Evolutionary conservation across 2,797 vertebrate species (phyloP), one percentile per base, ranked within the genome.

Genomic region (Forpus xanthops): DNA sequence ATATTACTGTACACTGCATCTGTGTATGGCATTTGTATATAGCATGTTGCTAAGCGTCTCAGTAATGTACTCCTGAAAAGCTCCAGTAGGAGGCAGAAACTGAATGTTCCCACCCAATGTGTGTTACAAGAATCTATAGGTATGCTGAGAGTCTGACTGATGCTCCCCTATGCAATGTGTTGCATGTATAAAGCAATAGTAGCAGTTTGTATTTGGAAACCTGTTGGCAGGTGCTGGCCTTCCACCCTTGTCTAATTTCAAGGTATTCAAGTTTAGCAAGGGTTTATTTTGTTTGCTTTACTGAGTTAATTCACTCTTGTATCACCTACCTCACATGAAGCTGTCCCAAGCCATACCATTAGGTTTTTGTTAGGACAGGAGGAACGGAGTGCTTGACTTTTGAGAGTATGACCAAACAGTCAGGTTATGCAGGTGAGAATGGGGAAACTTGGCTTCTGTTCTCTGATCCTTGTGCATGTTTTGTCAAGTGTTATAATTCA

Each of bases 131-230:
- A 52, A n/a, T 52, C 2, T 30, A 0, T 7, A 35, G 30, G 42
- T 85, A 67, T 82, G 35, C 30, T 73, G 45, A 35, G 19, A 78
- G 37, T 4, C 3, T 5, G 1, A 9, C 37, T 16, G 9, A 4
- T 0, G 2, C 20, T 84, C 30, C 21, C 10, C 16, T 47, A 0
- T 1, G 1, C 25, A 15, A 2, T 66, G n/a, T 17, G 5, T 13
- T 74, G 37, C 27, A 2, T 21, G 3, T 17, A 3, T 24, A 33
- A 62, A 70, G 37, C n/a, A 30, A 18, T 5, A 50, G 23, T 55
- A 53, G 41, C 31, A 6, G 2, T 50, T 75, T 35, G 6, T 58
- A 6, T 41, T 60, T 55, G 74, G 39, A 65, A 78, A 37, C 12
- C 11, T 28, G 15, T 11, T 86, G 37, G 31, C 37, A 68, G 27